Evolutionary conservation across 2,797 vertebrate genomes (phyloP).

Genomic region (Pachyuromys duprasi): DNA sequence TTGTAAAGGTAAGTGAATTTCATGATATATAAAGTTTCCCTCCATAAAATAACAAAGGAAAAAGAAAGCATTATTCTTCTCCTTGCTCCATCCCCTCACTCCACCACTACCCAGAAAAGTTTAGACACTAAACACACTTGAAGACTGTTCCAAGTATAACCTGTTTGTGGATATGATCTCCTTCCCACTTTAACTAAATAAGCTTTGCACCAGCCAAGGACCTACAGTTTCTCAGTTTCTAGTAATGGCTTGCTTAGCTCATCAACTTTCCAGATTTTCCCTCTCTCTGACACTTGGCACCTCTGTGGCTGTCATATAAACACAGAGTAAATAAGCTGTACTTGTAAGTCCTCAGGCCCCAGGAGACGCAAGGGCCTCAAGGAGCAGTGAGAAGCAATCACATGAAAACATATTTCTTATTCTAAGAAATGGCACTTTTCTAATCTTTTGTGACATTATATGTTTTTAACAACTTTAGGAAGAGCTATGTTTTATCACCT

Average conservation of each 20-base stretch:
- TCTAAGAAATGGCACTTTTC: constrained; percentile 52
- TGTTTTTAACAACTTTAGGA: neutral
- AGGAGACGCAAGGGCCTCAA: constrained; percentile 30
- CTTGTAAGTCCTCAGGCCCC: constrained; percentile 6
- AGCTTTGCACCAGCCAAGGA: constrained; percentile 22
- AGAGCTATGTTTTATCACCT: constrained; percentile 3
- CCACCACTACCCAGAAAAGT: neutral
- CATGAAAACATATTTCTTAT: neutral
- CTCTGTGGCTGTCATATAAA: constrained; percentile 55
- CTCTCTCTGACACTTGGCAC: constrained; percentile 49
- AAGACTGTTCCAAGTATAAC: neutral
- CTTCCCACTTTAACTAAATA: constrained; percentile 46
- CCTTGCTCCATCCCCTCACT: accelerated
- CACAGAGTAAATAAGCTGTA: constrained; percentile 48
- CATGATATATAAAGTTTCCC: neutral
- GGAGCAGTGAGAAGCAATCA: constrained; percentile 27
- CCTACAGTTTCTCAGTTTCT: constrained; percentile 13
- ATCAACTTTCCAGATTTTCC: constrained; percentile 45
- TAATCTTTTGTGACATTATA: neutral
- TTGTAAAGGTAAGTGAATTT: neutral
- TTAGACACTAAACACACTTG: neutral
- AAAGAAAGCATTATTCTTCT: neutral
- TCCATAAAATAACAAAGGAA: neutral
- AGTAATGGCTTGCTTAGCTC: constrained; percentile 48
- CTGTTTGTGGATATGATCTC: neutral